Base-by-base conservation (phyloP, 2,888 invertebrate species). In the Cremastobaeus sp. region DNA sequence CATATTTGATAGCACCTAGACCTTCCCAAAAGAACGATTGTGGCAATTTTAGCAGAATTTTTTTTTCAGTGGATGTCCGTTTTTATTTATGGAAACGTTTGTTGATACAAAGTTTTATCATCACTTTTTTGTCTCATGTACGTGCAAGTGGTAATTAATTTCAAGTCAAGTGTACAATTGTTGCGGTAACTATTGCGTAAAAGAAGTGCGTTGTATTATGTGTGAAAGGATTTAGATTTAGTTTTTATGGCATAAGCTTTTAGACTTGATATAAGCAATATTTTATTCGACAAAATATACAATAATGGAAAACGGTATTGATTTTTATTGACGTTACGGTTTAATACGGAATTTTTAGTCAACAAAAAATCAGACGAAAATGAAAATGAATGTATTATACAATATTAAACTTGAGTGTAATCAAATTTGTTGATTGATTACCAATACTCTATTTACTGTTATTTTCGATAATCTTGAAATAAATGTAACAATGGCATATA, bases 381-480 rank as follows among this genome's bases (percentile, higher is more conserved):
- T 21, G 17, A 55, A 59, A 11, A 65, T 30, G 39, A 65, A 59
- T 65, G 71, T 71, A 59, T 59, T 65, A 28, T 71, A 71, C 55
- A 14, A 71, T 71, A 71, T 71, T 65, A 65, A 71, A 65, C 54
- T 59, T 65, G 59, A 54, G 60, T 65, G 60, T 65, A 60, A 72
- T 72, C 72, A 72, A 66, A 66, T 37, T 30, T 55, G 66, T 72
- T 60, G 65, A 59, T 65, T 72, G 72, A 72, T 66, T 72, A 66
- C 72, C 50, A 12, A 52, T 52, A 59, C 59, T 65, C 37, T 71
- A 71, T 59, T 59, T 15, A 47, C 59, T 65, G 57, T 71, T 71
- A 65, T 71, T 71, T 71, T 71, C 71, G 57, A 65, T 65, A 71
- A 64, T 62, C 50, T 50, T 47, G 55, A 64, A 62, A 71, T 71